A percentile compares a stretch with the other conserved stretches of the same genome.
These are phyloP conservation scores for Lophotriccus pileatus DNA, from an alignment of 2,797 vertebrate genomes.

Conservation along the genomic window DNA sequence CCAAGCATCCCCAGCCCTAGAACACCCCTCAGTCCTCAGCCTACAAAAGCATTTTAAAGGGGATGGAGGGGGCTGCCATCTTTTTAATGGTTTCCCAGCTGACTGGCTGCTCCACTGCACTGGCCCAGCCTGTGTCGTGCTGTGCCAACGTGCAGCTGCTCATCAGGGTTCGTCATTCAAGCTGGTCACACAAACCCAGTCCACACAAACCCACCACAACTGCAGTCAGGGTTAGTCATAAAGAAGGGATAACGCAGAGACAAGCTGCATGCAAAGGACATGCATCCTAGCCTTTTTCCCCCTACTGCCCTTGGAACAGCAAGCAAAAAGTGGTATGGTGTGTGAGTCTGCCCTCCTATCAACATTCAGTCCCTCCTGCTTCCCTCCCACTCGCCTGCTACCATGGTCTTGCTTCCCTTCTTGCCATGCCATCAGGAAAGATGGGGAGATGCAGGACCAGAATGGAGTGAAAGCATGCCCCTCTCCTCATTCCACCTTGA, in stretches of 20 bases:
- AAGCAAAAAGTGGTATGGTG: fast-evolving
- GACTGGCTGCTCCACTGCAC: not conserved
- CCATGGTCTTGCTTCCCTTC: not conserved
- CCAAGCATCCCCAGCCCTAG: not conserved
- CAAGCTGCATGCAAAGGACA: slow-evolving; percentile 6
- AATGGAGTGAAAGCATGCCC: not conserved
- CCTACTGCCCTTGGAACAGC: not conserved
- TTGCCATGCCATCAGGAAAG: not conserved
- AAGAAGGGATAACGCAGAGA: not conserved
- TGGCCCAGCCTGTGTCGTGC: fast-evolving
- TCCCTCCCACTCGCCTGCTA: not conserved
- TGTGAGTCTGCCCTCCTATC: not conserved
- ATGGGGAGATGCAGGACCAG: not conserved
- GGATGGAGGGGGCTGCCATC: not conserved
- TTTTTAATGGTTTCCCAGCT: slow-evolving; percentile 10
- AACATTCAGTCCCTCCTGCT: not conserved
- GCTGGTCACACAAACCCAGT: not conserved
- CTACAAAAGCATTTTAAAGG: not conserved
- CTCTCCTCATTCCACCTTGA: not conserved
- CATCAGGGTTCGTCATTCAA: fast-evolving
- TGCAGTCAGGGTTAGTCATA: not conserved
- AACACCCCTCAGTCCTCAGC: not conserved
- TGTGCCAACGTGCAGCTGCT: fast-evolving
- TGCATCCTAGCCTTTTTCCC: not conserved
- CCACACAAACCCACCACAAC: not conserved